A percentile compares a stretch with the other conserved stretches of the same genome.
Evolutionary conservation across 2,888 invertebrate species (phyloP).

Genomic region (Ptychoptera albimana): DNA sequence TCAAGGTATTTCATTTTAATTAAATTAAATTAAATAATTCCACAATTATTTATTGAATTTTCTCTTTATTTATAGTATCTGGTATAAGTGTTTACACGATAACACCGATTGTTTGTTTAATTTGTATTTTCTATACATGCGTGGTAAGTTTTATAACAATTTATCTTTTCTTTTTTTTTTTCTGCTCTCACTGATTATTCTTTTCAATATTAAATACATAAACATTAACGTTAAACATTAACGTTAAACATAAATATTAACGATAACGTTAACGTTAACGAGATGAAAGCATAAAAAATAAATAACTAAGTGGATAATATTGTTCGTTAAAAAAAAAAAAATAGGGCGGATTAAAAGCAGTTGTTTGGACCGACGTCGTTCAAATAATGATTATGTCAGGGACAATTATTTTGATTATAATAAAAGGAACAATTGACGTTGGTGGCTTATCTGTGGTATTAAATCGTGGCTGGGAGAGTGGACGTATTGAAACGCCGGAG

Average conservation of each 20-base stretch:
- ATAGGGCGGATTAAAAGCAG: constrained; percentile 64
- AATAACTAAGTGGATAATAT: background rate
- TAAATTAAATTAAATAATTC: constrained; percentile 6
- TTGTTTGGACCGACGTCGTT: constrained; percentile 70
- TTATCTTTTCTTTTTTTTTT: constrained; percentile 47
- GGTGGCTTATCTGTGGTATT: constrained; percentile 51
- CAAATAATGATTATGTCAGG: constrained; percentile 63
- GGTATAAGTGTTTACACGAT: constrained; percentile 67
- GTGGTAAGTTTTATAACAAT: constrained; percentile 48
- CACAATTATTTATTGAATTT: background rate
- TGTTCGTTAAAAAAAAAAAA: constrained; percentile 7
- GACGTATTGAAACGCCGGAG: constrained; percentile 54
- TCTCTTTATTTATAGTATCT: constrained; percentile 18
- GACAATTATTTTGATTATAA: constrained; percentile 51
- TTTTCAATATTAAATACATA: background rate
- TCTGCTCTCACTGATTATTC: constrained; percentile 52
- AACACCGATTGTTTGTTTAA: constrained; percentile 62
- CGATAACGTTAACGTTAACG: no score
- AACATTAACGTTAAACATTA: background rate
- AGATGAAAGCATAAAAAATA: no score
- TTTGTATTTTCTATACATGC: constrained; percentile 79
- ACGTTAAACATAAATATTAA: no score
- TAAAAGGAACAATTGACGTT: constrained; percentile 57
- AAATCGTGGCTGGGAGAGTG: constrained; percentile 49
- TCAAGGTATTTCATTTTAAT: constrained; percentile 44